Conservation (phyloP, 64 coral and sea anemone genomes). For the Hydrozoanthus tunicans region DNA sequence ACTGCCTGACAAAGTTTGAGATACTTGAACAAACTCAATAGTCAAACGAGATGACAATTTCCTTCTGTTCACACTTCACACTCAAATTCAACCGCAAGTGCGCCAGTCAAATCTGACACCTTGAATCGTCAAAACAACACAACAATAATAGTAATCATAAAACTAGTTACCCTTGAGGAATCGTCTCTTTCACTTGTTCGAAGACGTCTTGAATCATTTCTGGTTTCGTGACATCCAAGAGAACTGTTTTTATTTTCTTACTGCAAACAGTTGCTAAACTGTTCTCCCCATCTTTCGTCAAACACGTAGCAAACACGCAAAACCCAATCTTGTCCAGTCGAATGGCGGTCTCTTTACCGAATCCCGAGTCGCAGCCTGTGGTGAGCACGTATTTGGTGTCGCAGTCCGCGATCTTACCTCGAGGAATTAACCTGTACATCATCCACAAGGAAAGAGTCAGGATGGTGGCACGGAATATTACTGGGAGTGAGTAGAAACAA, state of each 20-base stretch:
- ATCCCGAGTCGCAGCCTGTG: constrained; percentile 2
- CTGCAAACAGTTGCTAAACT: constrained; percentile 35
- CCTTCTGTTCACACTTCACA: too few species aligned
- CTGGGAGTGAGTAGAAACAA: neutral
- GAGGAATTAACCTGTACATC: neutral
- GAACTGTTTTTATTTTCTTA: constrained; percentile 18
- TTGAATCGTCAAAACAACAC: too few species aligned
- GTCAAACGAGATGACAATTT: too few species aligned
- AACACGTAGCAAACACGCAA: constrained; percentile 66
- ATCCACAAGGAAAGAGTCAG: neutral
- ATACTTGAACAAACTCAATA: too few species aligned
- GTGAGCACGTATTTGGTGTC: constrained; percentile 32
- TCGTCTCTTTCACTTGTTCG: constrained; percentile 14
- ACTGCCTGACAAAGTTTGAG: too few species aligned
- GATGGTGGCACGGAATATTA: neutral
- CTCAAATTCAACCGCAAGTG: too few species aligned
- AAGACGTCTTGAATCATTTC: constrained; percentile 22
- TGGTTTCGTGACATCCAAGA: constrained; percentile 54
- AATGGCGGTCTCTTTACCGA: constrained; percentile 40
- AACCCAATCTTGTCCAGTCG: constrained; percentile 48
- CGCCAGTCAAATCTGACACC: too few species aligned
- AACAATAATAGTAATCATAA: too few species aligned
- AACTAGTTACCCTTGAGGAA: neutral
- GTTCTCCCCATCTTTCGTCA: constrained; percentile 47
- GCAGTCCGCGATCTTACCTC: neutral